These are phyloP conservation scores for Chanos chanos DNA, from an alignment of 2,797 vertebrate genomes.

Conservation along the genomic window DNA sequence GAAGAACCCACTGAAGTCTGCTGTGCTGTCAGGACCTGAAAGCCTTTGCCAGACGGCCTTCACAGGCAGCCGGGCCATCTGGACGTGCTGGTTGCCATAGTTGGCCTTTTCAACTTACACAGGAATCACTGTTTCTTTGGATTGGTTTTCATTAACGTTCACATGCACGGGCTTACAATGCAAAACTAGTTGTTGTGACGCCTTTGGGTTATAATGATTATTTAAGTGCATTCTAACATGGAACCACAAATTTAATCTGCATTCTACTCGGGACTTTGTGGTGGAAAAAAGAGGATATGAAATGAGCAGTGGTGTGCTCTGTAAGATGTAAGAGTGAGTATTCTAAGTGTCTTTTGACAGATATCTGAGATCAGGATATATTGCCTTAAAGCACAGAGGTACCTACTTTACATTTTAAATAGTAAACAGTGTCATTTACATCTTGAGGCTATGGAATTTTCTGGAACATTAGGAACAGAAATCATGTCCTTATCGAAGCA, in stretches of 20 bases:
- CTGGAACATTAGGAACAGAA: no score
- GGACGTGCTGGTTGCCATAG: constrained; percentile 32
- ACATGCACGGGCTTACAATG: constrained; percentile 52
- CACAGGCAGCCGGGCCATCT: constrained; percentile 35
- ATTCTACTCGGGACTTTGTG: constrained; percentile 20
- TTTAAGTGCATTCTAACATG: constrained; percentile 40
- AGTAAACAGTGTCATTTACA: no score
- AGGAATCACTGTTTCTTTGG: constrained; percentile 27
- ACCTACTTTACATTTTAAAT: no score
- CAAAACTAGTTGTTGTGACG: constrained; percentile 52
- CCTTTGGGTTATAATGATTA: constrained; percentile 29
- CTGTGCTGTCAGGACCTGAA: constrained; percentile 37
- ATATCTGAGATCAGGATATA: no score
- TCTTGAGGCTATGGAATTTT: no score
- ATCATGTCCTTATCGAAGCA: no score
- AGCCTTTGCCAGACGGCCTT: constrained; percentile 30
- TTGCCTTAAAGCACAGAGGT: no score
- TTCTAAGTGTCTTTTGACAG: no score
- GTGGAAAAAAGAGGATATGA: neutral
- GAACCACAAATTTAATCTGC: neutral
- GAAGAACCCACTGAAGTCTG: constrained; percentile 24
- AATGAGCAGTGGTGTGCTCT: no score
- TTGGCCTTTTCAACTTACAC: constrained; percentile 35
- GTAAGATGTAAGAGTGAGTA: no score
- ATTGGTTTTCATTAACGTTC: constrained; percentile 17